These are phyloP conservation scores for Lasioglossum figueresi DNA, from an alignment of 2,888 invertebrate genomes.

Conservation along the genomic window DNA sequence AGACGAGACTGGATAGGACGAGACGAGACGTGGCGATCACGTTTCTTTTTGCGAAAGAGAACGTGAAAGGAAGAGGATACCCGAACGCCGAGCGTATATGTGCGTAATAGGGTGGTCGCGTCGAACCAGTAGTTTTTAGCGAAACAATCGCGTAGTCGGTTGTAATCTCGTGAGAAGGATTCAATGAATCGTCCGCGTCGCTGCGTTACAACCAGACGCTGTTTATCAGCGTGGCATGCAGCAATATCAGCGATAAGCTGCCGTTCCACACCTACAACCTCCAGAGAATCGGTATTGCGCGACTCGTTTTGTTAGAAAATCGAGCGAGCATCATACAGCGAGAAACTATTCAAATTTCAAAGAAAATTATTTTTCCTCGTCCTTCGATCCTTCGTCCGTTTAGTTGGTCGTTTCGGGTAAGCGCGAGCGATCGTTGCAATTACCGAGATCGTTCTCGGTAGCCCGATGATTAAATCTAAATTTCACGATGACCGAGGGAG, in stretches of 20 bases:
- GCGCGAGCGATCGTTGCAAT: constrained; percentile 15
- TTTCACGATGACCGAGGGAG: background rate
- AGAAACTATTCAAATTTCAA: background rate
- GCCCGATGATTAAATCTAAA: constrained; percentile 31
- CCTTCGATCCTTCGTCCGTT: background rate
- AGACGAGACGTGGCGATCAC: background rate
- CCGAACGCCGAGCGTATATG: background rate
- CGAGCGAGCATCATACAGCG: background rate
- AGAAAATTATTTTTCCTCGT: background rate
- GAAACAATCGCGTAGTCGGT: constrained; percentile 46
- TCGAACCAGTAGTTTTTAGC: constrained; percentile 24
- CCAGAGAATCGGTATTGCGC: constrained; percentile 15
- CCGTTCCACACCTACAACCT: constrained; percentile 51
- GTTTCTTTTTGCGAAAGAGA: constrained; percentile 2
- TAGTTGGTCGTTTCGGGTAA: background rate
- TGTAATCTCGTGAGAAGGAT: constrained; percentile 61
- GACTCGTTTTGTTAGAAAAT: background rate
- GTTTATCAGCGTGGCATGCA: constrained; percentile 52
- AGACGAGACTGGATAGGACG: background rate
- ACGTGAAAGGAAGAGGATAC: background rate
- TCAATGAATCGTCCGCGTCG: constrained; percentile 57
- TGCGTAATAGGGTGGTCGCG: background rate
- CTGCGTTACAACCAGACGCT: constrained; percentile 45
- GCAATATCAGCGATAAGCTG: constrained; percentile 56
- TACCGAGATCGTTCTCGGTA: constrained; percentile 13